Base-by-base conservation (phyloP, 2,888 invertebrate genomes). In the Magallana nippona region DNA sequence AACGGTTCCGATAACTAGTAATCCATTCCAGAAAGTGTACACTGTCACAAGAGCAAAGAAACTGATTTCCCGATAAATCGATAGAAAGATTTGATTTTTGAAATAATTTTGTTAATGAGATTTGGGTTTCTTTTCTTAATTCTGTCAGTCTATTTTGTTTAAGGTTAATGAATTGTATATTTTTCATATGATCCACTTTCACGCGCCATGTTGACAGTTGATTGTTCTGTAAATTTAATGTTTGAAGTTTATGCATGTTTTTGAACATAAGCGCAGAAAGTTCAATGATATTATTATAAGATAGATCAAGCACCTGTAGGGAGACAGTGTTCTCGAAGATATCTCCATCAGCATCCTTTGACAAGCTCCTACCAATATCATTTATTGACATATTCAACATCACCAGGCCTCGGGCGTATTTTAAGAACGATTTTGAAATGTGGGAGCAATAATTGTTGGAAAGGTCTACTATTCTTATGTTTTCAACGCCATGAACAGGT, bases 1-100 rank as follows among this genome's bases (percentile, higher is more conserved):
- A 60, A 27, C 27, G 8, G 15, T 10, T 55, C n/a, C 44, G n/a
- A 60, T 60, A 13, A 0, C 27, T 22, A 15, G 27, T 15, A 11
- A 82, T 77, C 82, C 82, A 82, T 13, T 55, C 27, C 8, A 82
- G 82, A 58, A 82, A 82, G 19, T 78, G 13, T n/a, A 60, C 17
- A 17, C 22, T 63, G 13, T 63, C 63, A 15, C 63, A 63, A 22
- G 63, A 63, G 15, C 71, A 71, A 15, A 71, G 22, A 27, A 71
- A 13, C 13, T 27, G 22, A 15, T 71, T 71, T 13, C 13, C 71
- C 0, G 71, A 71, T 71, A 71, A 13, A 32, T 71, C 71, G 15
- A 71, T 32, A 1, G 71, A 15, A 13, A 71, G 71, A 15, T 71
- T 71, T 10, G 71, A 32, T 22, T 15, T 10, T 32, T 11, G 13